Conservation (phyloP, 2,888 invertebrate genomes). For the Lasioglossum vierecki region DNA sequence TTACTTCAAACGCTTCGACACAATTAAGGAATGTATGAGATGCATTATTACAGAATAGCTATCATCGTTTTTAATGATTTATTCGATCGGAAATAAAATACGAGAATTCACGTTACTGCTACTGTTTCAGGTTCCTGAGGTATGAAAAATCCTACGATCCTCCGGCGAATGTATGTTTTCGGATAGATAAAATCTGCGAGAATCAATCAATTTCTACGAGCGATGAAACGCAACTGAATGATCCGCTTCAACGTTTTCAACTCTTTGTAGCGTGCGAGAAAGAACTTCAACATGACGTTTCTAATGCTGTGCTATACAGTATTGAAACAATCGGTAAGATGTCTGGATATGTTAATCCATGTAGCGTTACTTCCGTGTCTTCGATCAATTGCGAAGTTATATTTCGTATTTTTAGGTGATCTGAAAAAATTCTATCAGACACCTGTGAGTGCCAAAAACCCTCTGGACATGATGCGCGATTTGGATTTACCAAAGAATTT, state of each 20-base stretch:
- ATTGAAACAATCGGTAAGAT: conserved; percentile 89
- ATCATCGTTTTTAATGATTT: not conserved
- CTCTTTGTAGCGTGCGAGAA: conserved; percentile 89
- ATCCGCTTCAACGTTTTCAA: conserved; percentile 86
- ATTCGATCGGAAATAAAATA: not conserved
- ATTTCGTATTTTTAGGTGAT: conserved; percentile 86
- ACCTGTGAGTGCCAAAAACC: conserved; percentile 89
- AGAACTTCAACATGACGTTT: conserved; percentile 91
- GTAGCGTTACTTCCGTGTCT: not conserved
- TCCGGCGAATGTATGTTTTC: conserved; percentile 87
- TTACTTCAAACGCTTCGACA: not conserved
- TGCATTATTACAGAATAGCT: not conserved
- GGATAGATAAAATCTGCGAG: conserved; percentile 87
- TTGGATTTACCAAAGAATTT: conserved; percentile 94
- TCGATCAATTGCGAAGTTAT: not conserved
- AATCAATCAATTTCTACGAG: conserved; percentile 84
- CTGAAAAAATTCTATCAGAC: conserved; percentile 90
- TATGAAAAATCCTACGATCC: conserved; percentile 91
- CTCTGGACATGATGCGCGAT: conserved; percentile 89
- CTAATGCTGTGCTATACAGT: conserved; percentile 92
- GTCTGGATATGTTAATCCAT: not conserved
- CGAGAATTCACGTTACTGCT: not conserved
- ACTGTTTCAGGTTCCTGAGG: conserved; percentile 88
- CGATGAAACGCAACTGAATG: conserved; percentile 84
- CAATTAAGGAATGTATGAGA: not conserved